Evolutionary conservation across 2,797 vertebrate genomes (phyloP), one percentile per base, ranked within the genome.

Genomic region (Heterohyrax brucei): DNA sequence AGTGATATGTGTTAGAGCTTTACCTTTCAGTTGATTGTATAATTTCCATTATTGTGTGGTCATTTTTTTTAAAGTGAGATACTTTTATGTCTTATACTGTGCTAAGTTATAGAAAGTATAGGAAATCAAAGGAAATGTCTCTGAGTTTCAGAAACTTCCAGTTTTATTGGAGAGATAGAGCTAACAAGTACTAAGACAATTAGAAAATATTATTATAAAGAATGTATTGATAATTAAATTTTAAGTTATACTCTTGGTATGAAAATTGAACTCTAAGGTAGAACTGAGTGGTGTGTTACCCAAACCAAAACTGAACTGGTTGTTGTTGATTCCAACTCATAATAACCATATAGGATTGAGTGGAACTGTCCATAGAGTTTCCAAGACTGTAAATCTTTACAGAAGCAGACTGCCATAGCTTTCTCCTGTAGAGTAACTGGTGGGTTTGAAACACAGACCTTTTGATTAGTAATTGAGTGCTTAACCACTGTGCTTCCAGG

Each of bases 21-120:
- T 80, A 77, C 68, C 21, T 73, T 88, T 73, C 64, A 93, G 10
- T 24, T 59, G 33, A 85, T 53, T 73, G 13, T 77, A 48, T 77
- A 73, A 92, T 89, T 96, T 89, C 50, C 91, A n/a, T 59, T 86
- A 48, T 72, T 79, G 13, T 80, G 56, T 87, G 66, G 24, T 30
- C 21, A 81, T 78, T 59, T 73, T 90, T 93, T 91, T 70, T 62
- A 6, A 79, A 79, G 87, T 16, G 64, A 95, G n/a, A 13, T 39
- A 77, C 10, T 75, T 93, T 90, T 83, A 56, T 91, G 33, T 88
- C 50, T 80, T 88, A 39, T 3, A 82, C 33, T 83, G 1, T 7
- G 68, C 8, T 66, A 86, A 6, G 22, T 87, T 84, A 61, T 28
- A 73, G 76, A 86, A 95, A 89, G 85, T 33, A 46, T 26, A 46